Conservation (phyloP, 2,113 vertebrate genomes). For the Melanostigma gelatinosum region DNA sequence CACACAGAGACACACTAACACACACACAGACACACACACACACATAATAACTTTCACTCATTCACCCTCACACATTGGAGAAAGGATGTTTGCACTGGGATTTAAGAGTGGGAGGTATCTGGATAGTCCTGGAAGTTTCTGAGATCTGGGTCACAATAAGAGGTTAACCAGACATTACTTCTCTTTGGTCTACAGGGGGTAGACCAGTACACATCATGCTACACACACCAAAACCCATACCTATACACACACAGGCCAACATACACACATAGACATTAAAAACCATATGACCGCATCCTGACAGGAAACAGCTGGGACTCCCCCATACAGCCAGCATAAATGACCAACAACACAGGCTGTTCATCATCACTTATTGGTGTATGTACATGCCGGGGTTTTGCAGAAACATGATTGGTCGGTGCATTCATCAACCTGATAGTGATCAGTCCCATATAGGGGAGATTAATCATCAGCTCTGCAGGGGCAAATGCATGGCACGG, state of each 20-base stretch:
- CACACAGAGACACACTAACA: conserved; percentile 9
- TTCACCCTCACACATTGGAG: conserved; percentile 31
- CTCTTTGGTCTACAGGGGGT: conserved; percentile 32
- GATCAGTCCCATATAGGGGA: conserved; percentile 94
- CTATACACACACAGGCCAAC: conserved; percentile 27
- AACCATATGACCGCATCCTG: conserved; percentile 45
- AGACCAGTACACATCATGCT: conserved; percentile 31
- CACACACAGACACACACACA: conserved; percentile 14
- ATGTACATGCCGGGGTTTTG: conserved; percentile 92
- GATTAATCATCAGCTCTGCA: conserved; percentile 97
- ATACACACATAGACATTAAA: conserved; percentile 38
- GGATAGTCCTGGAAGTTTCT: conserved; percentile 50
- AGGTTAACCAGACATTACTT: conserved; percentile 69
- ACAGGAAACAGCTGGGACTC: conserved; percentile 60
- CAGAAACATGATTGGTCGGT: conserved; percentile 98
- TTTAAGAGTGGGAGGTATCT: conserved; percentile 44
- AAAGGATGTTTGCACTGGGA: conserved; percentile 56
- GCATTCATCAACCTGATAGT: conserved; percentile 99
- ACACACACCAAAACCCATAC: conserved; percentile 26
- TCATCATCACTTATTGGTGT: conserved; percentile 98
- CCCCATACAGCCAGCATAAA: conserved; percentile 84
- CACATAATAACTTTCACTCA: conserved; percentile 37
- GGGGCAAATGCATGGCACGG: conserved; percentile 92
- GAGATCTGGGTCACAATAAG: conserved; percentile 58
- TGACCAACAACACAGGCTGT: conserved; percentile 88